Base-by-base conservation (phyloP, 2,113 vertebrate genomes). In the Camelus bactrianus region DNA sequence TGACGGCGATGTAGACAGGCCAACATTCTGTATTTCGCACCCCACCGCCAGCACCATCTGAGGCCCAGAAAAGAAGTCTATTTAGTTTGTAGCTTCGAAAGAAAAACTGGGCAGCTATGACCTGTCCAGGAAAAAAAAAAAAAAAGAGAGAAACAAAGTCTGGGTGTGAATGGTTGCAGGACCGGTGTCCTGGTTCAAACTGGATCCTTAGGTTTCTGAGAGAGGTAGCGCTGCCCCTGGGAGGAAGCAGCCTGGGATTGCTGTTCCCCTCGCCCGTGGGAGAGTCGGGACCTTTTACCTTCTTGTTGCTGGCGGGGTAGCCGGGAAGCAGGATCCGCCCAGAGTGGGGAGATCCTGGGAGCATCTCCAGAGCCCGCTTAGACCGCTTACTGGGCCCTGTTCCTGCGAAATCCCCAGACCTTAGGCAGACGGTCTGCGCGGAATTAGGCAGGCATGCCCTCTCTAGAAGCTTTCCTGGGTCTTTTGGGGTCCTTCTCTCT, bases 261-360 rank as follows among this genome's bases (percentile, higher is more conserved):
- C 42, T 10, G 5, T 24, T 24, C 20, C 32, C 65, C 0, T 22
- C 28, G 0, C 28, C 0, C 0, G 0, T 0, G 32, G 0, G 4
- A 17, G 48, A 69, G 26, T 19, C 60, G 3, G 32, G 62, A n/a
- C 28, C 3, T 11, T 64, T 14, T 11, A 13, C 54, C 2, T 30
- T 30, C 16, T 22, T 12, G 26, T 28, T 0, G 13, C 30, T 4
- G 5, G 20, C 10, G 1, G 32, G 52, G 67, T 6, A 56, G 24
- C 2, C 0, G 7, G 5, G n/a, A 42, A 32, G 84, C 28, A 46
- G 19, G 60, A 48, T n/a, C 75, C 19, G 7, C 42, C 1, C 56
- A 14, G 26, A 32, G 32, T 28, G 20, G 50, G 48, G 8, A 17
- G 24, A 62, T 22, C 15, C 81, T 1, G 26, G 64, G 58, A 42